Evolutionary conservation across 2,113 vertebrate genomes (phyloP).

Genomic region (Ahaetulla prasina): DNA sequence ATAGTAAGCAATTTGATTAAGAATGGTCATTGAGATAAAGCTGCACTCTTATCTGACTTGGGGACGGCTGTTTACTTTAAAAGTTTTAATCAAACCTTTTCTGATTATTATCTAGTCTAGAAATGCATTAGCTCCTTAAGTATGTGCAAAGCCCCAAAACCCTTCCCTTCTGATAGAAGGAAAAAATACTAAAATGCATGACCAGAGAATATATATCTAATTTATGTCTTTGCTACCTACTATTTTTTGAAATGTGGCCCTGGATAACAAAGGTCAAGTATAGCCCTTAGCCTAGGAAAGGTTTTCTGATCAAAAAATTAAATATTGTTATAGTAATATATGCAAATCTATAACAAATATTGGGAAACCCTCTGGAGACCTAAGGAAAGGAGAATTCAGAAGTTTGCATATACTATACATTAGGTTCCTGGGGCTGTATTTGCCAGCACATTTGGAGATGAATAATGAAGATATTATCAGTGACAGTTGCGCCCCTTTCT

Average conservation of each 20-base stretch:
- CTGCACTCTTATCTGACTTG: background rate
- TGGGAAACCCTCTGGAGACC: background rate
- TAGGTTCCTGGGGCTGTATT: background rate
- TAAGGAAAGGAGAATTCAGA: background rate
- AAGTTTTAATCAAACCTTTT: background rate
- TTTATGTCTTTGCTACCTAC: background rate
- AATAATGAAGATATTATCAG: background rate
- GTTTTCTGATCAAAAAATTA: background rate
- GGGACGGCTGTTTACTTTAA: background rate
- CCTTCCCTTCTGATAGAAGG: background rate
- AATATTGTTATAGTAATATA: background rate
- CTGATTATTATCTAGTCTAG: background rate
- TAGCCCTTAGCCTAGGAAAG: background rate
- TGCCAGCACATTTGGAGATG: background rate
- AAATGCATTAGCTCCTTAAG: background rate
- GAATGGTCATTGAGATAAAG: rapidly evolving
- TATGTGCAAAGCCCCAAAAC: background rate
- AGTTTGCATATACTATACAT: no score
- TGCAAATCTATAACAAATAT: background rate
- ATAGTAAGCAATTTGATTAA: background rate
- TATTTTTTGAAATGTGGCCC: background rate
- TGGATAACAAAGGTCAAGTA: background rate
- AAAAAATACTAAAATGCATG: background rate
- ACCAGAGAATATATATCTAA: background rate
- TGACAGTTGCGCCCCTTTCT: no score